Percentiles rank a stretch among this genome's conserved stretches.
Evolutionary conservation across 2,888 invertebrate species (phyloP).

Genomic region (Chrysolina americana): DNA sequence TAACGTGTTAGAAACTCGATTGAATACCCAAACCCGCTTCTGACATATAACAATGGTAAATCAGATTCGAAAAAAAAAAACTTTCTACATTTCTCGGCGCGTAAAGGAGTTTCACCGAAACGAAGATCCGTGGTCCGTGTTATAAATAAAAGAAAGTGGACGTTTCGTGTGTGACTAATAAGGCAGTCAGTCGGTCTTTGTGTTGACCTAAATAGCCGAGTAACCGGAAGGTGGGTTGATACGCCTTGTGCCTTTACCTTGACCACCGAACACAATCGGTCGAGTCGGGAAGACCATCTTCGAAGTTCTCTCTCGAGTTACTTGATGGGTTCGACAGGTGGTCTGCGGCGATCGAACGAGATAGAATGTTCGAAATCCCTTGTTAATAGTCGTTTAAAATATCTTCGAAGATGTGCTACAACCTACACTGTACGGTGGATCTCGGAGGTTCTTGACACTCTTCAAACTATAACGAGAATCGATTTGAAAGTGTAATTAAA

Average conservation of each 20-base stretch:
- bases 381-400: neutral
- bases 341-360: neutral
- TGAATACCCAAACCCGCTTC: no score
- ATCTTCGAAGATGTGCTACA: neutral
- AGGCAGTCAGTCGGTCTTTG: neutral
- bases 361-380: conserved; percentile 8
- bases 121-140: conserved; percentile 17
- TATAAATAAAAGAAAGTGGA: conserved; percentile 17
- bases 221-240: conserved; percentile 17
- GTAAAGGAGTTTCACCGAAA: neutral
- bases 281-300: conserved; percentile 11
- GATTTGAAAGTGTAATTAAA: neutral
- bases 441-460: no score
- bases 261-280: conserved; percentile 8
- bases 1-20: no score
- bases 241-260: conserved; percentile 13
- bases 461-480: neutral
- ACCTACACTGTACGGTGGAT: neutral
- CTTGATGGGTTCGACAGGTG: conserved; percentile 13
- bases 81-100: conserved; percentile 22
- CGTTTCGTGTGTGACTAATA: conserved; percentile 16
- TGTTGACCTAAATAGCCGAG: conserved; percentile 12
- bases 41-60: neutral
- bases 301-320: conserved; percentile 16
- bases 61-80: neutral